Evolutionary conservation across 2,888 invertebrate species (phyloP), one percentile per base, ranked within the genome.

Genomic region (Drosophila koepferae): DNA sequence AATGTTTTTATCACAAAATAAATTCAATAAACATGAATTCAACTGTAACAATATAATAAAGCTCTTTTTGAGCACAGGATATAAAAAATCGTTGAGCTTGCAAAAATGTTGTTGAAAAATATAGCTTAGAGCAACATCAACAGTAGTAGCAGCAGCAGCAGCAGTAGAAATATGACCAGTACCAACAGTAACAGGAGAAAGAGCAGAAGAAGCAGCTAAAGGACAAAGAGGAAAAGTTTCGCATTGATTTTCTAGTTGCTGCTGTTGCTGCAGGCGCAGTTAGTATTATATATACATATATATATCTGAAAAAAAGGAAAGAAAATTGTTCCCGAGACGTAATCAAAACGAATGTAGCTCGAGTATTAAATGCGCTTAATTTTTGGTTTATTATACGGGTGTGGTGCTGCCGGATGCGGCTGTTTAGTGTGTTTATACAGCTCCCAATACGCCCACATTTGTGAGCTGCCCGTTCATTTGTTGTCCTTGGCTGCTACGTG

Each of bases 351-450:
- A 86, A 72, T 77, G 72, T 69, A 58, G 86, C 74, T 74, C 20
- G 59, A 46, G 44, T 86, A 76, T 80, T 69, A 76, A 80, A 82
- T 76, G 74, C 69, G 83, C 83, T 86, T 82, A 88, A 80, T 82
- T 86, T 86, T 70, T 63, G 77, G 68, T 68, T 72, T 69, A 68
- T 46, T 56, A 34, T 36, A 14, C 38, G 48, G 38, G 48, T 14
- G 28, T n/a, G 34, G 31, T 66, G 56, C 40, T 16, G 41, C 41
- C 55, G 68, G 64, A 73, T 69, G 74, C 62, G 59, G 49, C 62
- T 43, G 63, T 62, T 74, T 79, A 79, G 70, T 67, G 70, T 64
- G 62, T 67, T 79, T 63, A 61, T 68, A 54, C 65, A 49, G 73
- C 69, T 55, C 48, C 61, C 51, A 62, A 9, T 53, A 64, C 58